phyloP scores from a whole-genome alignment of 2,113 vertebrate species.

The Lampris megalopsis region DNA sequence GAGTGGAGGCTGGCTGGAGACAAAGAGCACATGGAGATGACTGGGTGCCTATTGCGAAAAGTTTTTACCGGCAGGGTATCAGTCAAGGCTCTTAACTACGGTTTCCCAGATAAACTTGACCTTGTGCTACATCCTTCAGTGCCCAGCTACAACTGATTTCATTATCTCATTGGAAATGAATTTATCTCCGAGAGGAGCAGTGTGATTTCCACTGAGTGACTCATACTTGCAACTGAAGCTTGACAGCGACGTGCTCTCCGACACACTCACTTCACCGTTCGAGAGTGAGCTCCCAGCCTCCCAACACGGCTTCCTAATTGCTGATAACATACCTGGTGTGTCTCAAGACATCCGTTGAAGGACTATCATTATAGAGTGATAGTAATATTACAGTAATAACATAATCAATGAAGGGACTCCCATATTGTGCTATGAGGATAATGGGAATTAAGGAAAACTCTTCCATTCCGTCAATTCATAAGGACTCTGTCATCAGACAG shows the following conservation, averaged over 20 bases:
- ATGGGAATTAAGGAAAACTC: too few species aligned
- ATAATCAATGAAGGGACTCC: too few species aligned
- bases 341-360: conserved; percentile 26
- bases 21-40: neutral
- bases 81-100: neutral
- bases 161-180: conserved; percentile 37
- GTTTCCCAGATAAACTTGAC: conserved; percentile 40
- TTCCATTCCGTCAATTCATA: too few species aligned
- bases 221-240: conserved; percentile 29
- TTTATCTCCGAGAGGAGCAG: conserved; percentile 19
- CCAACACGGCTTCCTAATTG: neutral
- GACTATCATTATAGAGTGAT: neutral
- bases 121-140: conserved; percentile 22
- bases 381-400: neutral
- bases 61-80: neutral
- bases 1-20: neutral
- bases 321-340: conserved; percentile 3
- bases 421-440: too few species aligned
- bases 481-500: too few species aligned
- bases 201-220: conserved; percentile 25
- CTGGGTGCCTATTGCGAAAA: conserved; percentile 12
- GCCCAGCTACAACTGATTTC: conserved; percentile 29
- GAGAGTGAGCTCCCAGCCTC: conserved; percentile 25
- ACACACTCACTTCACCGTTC: too few species aligned
- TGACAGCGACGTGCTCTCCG: conserved; percentile 3